Conservation (phyloP, 2,888 invertebrate genomes). For the Orthosia gothica region DNA sequence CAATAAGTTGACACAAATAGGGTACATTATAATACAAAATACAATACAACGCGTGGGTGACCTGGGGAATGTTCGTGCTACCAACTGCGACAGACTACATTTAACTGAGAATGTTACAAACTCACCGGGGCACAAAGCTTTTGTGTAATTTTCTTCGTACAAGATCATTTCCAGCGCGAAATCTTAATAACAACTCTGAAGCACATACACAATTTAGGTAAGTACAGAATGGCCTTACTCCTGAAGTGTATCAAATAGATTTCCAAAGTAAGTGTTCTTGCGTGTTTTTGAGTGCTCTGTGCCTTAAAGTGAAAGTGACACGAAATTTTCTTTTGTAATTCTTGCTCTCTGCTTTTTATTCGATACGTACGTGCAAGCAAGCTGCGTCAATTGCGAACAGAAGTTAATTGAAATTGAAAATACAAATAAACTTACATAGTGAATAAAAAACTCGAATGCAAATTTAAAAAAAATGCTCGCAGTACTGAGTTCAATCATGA, state of each 20-base stretch:
- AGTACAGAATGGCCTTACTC: conserved; percentile 14
- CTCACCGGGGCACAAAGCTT: conserved; percentile 38
- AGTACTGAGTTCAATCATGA: no score
- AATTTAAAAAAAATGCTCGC: no score
- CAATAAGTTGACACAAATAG: conserved; percentile 79
- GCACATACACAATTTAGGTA: conserved; percentile 4
- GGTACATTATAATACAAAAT: conserved; percentile 74
- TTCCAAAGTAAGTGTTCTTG: conserved; percentile 22
- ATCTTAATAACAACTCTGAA: conserved; percentile 29
- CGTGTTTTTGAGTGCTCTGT: conserved; percentile 2
- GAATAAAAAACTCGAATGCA: no score
- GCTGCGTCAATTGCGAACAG: not conserved
- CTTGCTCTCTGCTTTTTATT: conserved; percentile 15
- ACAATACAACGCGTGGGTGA: conserved; percentile 72
- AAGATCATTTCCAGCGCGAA: conserved; percentile 28
- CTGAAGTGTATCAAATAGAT: not conserved
- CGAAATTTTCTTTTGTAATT: conserved; percentile 11
- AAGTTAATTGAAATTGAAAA: conserved; percentile 10
- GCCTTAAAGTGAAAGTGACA: conserved; percentile 22
- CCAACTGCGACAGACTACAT: conserved; percentile 58
- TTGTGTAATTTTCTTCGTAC: conserved; percentile 52
- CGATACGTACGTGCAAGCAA: not conserved
- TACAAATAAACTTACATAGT: not conserved
- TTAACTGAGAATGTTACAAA: conserved; percentile 52
- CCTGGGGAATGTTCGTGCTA: conserved; percentile 62